Conservation (phyloP, 2,888 invertebrate species). For the Eurytoma californica region DNA sequence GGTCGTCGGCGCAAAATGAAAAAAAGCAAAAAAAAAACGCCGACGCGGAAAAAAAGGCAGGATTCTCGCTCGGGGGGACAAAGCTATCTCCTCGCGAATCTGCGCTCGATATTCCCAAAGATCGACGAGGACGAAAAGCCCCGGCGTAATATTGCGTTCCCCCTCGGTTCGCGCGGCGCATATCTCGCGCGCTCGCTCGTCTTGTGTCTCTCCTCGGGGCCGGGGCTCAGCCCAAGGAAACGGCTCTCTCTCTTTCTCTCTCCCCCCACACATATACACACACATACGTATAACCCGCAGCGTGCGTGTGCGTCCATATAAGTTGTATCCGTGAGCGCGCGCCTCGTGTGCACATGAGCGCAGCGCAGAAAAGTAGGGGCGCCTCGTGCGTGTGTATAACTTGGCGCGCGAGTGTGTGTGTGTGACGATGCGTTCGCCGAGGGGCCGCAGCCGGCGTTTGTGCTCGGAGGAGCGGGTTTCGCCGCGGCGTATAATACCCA, state of each 20-base stretch:
- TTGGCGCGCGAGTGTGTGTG: neutral
- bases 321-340: too few relatives aligned
- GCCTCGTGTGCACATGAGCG: too few relatives aligned
- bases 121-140: too few relatives aligned
- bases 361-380: neutral
- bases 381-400: neutral
- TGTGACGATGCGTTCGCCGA: neutral
- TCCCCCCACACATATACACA: neutral
- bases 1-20: too few relatives aligned
- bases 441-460: conserved; percentile 13
- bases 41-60: too few relatives aligned
- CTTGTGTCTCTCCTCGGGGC: conserved; percentile 11
- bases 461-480: neutral
- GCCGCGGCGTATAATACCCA: neutral
- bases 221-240: neutral
- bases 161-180: too few relatives aligned
- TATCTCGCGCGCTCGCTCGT: conserved; percentile 6
- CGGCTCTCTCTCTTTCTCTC: neutral
- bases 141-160: too few relatives aligned
- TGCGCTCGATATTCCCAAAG: neutral
- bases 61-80: too few relatives aligned
- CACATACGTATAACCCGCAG: neutral
- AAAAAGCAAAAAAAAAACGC: too few relatives aligned
- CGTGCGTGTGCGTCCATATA: neutral
- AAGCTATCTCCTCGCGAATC: conserved; percentile 2